These are phyloP conservation scores for Ennomos quercinarius DNA, from an alignment of 2,888 invertebrate genomes.

Conservation along the genomic window DNA sequence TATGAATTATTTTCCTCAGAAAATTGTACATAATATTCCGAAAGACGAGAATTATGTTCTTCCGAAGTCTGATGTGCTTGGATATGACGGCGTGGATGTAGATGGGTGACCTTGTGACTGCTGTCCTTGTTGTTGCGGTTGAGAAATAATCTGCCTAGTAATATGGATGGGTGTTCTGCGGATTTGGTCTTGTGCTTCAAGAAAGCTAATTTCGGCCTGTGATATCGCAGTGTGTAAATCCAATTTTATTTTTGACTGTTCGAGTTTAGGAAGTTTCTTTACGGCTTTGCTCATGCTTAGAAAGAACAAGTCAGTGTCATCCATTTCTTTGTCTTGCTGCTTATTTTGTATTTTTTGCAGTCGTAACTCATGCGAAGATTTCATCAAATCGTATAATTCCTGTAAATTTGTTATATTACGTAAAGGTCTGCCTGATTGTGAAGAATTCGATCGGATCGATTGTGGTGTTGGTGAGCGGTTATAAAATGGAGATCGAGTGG, in stretches of 20 bases:
- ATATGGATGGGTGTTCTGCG: conserved; percentile 15
- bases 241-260: conserved; percentile 46
- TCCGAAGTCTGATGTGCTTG: too few relatives aligned
- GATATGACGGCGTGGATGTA: too few relatives aligned
- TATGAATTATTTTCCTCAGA: too few relatives aligned
- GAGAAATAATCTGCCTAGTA: conserved; percentile 16
- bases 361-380: conserved; percentile 37
- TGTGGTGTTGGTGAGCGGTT: too few relatives aligned
- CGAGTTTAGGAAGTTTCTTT: conserved; percentile 41
- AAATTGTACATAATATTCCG: too few relatives aligned
- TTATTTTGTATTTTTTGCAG: conserved; percentile 27
- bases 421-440: too few relatives aligned
- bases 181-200: conserved; percentile 37
- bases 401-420: conserved; percentile 18
- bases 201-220: conserved; percentile 39
- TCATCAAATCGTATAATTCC: conserved; percentile 40
- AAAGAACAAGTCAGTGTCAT: conserved; percentile 44
- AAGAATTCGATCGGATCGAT: too few relatives aligned
- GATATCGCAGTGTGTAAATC: conserved; percentile 44
- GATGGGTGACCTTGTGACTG: conserved; percentile 15
- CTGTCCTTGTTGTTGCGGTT: conserved; percentile 11
- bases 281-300: conserved; percentile 48
- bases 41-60: too few relatives aligned
- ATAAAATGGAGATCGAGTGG: conserved; percentile 1
- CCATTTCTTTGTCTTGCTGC: conserved; percentile 33